phyloP scores from a whole-genome alignment of 1,140 invertebrate species.

The Drosophila teissieri region DNA sequence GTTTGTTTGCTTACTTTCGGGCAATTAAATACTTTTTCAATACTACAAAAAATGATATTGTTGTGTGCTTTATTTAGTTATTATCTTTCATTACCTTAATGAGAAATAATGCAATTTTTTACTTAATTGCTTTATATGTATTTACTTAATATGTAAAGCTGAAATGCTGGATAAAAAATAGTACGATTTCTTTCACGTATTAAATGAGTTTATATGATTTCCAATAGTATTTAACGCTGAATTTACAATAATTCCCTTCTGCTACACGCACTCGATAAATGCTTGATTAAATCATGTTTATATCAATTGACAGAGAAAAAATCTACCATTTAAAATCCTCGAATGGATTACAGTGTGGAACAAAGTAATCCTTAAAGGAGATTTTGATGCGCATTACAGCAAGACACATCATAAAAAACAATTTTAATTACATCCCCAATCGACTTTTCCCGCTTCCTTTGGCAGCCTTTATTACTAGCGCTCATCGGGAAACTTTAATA shows the following conservation, averaged over 20 bases:
- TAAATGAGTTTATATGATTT: conserved; percentile 3
- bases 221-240: conserved; percentile 4
- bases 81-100: too few relatives aligned
- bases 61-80: too few relatives aligned
- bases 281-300: conserved; percentile 31
- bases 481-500: conserved; percentile 44
- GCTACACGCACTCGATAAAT: not conserved
- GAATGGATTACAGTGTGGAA: conserved; percentile 24
- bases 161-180: too few relatives aligned
- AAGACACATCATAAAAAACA: conserved; percentile 39
- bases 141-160: too few relatives aligned
- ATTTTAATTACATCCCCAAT: conserved; percentile 48
- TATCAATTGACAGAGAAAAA: conserved; percentile 7
- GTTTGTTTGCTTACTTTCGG: not conserved
- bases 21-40: not conserved
- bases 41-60: too few relatives aligned
- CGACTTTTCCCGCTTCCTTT: conserved; percentile 22
- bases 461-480: conserved; percentile 13
- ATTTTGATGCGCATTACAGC: conserved; percentile 34
- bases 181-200: not conserved
- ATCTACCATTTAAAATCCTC: conserved; percentile 14
- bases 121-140: too few relatives aligned
- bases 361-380: conserved; percentile 39
- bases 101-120: too few relatives aligned
- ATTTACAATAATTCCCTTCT: conserved; percentile 21